Conservation (phyloP, 2,113 vertebrate species). For the Podarcis cretensis region DNA sequence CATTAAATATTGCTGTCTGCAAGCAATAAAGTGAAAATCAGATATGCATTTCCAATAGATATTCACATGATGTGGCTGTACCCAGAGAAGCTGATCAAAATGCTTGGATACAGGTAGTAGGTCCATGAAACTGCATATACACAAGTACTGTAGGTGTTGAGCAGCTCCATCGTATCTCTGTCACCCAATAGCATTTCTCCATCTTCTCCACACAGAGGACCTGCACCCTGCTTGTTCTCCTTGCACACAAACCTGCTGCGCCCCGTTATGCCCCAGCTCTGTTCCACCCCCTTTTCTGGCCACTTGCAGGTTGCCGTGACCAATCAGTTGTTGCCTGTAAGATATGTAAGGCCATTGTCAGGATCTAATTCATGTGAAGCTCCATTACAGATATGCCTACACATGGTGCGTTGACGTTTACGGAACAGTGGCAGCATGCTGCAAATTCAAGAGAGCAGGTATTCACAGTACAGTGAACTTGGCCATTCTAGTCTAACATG, state of each 20-base stretch:
- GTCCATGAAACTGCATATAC: not conserved
- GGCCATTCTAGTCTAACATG: not conserved
- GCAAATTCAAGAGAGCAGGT: not conserved
- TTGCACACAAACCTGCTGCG: too few species aligned
- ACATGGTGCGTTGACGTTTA: not conserved
- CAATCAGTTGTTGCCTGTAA: too few species aligned
- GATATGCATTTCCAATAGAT: not conserved
- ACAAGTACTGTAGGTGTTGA: too few species aligned
- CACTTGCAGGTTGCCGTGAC: too few species aligned
- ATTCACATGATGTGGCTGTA: not conserved
- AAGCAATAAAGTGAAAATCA: not conserved
- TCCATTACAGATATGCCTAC: not conserved
- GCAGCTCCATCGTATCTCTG: too few species aligned
- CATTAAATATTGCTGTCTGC: not conserved
- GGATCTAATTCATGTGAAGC: not conserved
- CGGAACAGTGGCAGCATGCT: not conserved
- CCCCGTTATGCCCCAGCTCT: too few species aligned
- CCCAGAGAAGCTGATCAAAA: not conserved
- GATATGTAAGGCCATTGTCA: not conserved
- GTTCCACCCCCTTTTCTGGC: too few species aligned
- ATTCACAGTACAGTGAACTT: not conserved
- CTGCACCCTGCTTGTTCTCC: too few species aligned
- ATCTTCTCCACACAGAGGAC: too few species aligned
- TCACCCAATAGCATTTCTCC: too few species aligned
- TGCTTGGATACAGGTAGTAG: not conserved